Evolutionary conservation across 2,888 invertebrate species (phyloP).

Genomic region (Celastrina argiolus): DNA sequence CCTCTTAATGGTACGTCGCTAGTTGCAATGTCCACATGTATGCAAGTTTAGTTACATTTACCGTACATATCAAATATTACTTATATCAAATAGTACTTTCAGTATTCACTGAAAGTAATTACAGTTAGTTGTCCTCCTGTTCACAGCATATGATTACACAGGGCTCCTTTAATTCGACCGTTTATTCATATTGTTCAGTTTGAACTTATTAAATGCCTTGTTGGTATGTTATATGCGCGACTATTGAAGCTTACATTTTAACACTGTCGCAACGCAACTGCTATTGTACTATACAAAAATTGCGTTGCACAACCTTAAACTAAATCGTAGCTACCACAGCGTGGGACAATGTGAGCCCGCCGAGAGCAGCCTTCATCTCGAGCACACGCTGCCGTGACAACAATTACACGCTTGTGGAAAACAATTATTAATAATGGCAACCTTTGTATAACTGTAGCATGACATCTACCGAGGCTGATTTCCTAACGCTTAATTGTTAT

Average conservation of each 20-base stretch:
- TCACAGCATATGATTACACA: too few relatives aligned
- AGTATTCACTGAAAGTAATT: too few relatives aligned
- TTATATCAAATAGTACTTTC: too few relatives aligned
- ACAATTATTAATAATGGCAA: constrained; percentile 3
- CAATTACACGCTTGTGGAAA: background rate
- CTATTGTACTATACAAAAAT: background rate
- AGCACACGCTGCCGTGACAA: background rate
- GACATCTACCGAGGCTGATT: constrained; percentile 2
- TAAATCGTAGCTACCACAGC: background rate
- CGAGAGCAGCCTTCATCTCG: constrained; percentile 12
- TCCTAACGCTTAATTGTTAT: background rate
- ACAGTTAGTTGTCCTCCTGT: too few relatives aligned
- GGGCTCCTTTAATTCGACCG: too few relatives aligned
- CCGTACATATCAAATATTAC: too few relatives aligned
- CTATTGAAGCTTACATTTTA: background rate
- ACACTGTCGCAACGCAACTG: background rate
- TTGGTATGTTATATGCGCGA: background rate
- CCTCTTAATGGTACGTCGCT: too few relatives aligned
- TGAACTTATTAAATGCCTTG: background rate
- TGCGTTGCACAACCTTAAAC: constrained; percentile 13
- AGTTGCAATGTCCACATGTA: too few relatives aligned
- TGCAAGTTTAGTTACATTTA: too few relatives aligned
- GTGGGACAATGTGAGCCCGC: constrained; percentile 11
- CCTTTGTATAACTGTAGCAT: constrained; percentile 8
- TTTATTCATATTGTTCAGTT: background rate